phyloP scores from a whole-genome alignment of 1,140 invertebrate species.

The Aphidius ervi region DNA sequence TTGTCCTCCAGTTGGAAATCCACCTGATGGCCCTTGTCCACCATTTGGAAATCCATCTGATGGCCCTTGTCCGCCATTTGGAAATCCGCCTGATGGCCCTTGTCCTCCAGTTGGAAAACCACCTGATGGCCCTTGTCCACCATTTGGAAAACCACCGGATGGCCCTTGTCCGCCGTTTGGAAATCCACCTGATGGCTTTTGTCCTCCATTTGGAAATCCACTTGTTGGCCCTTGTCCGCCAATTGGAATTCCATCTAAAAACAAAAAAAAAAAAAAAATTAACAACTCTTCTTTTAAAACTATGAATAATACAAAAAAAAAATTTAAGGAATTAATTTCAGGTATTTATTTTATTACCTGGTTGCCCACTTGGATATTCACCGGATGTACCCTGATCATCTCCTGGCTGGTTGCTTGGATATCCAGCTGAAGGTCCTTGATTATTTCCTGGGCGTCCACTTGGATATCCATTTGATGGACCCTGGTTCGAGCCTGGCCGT shows the following conservation, averaged over 20 bases:
- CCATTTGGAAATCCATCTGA: conserved; percentile 27
- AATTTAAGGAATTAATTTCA: no score
- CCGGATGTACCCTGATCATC: conserved; percentile 8
- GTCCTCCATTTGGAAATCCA: conserved; percentile 16
- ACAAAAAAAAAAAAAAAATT: no score
- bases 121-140: conserved; percentile 29
- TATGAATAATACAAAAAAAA: no score
- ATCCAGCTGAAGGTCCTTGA: conserved; percentile 28
- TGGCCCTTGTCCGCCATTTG: conserved; percentile 29
- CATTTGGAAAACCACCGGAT: conserved; percentile 37
- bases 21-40: conserved; percentile 25
- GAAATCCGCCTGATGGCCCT: conserved; percentile 29
- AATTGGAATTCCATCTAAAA: no score
- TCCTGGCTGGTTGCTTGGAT: conserved; percentile 23
- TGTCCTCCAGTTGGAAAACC: conserved; percentile 35
- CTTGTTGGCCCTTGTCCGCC: conserved; percentile 20
- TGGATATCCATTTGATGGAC: conserved; percentile 28
- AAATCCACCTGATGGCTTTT: conserved; percentile 25
- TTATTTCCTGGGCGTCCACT: conserved; percentile 32
- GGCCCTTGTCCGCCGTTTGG: conserved; percentile 22
- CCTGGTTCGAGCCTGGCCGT: conserved; percentile 21
- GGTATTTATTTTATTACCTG: conserved; percentile 4
- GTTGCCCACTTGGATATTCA: conserved; percentile 9
- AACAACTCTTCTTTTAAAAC: no score
- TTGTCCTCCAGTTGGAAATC: conserved; percentile 26